Evolutionary conservation across 2,113 vertebrate genomes (phyloP).

Genomic region (Cercopithecus mona): DNA sequence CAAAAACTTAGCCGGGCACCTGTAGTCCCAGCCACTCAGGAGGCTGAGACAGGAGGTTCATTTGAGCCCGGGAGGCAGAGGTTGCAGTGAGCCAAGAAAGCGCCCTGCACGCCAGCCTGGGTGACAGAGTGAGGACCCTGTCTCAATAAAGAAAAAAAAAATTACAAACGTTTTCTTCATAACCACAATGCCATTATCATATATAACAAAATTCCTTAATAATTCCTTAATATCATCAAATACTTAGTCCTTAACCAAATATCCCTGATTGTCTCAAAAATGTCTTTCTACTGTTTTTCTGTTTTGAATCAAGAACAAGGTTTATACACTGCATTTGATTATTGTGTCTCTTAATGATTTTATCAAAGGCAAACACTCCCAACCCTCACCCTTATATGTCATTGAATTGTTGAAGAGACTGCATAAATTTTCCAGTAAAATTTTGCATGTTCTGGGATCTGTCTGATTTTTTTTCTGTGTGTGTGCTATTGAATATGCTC

Average conservation of each 20-base stretch:
- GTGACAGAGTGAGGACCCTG: no score
- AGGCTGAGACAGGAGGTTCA: no score
- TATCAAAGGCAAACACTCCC: not conserved
- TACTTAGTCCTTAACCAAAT: not conserved
- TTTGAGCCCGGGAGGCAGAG: no score
- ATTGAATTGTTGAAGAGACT: not conserved
- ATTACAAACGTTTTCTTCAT: not conserved
- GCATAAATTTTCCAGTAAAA: not conserved
- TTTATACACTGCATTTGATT: not conserved
- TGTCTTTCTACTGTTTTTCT: not conserved
- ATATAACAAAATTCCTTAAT: not conserved
- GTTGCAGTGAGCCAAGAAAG: no score
- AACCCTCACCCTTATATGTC: not conserved
- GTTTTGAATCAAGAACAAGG: not conserved
- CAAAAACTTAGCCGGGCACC: no score
- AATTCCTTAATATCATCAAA: not conserved
- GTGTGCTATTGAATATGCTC: not conserved
- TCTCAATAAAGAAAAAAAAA: not conserved
- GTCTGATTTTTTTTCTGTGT: not conserved
- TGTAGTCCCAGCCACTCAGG: no score
- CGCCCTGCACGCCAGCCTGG: no score
- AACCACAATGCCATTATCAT: not conserved
- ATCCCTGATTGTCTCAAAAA: not conserved
- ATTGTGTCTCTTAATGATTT: not conserved
- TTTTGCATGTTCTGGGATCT: not conserved